Evolutionary conservation across 2,113 vertebrate species (phyloP), one percentile per base, ranked within the genome.

Genomic region (Thunnus maccoyii): DNA sequence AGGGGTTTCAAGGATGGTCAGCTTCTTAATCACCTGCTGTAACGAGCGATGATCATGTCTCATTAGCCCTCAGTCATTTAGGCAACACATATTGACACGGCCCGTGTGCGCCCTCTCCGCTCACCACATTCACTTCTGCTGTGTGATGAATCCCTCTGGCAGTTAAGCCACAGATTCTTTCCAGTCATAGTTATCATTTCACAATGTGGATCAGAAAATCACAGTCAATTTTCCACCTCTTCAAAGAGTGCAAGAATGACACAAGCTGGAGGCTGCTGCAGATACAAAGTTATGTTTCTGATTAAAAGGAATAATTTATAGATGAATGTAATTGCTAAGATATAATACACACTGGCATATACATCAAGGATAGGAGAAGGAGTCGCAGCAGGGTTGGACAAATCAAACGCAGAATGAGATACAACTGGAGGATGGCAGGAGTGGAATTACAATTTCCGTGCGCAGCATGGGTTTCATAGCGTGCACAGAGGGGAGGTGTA

Each of bases 291-390:
- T 80, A 18, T 36, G 41, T 3, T 18, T 62, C 51, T 55, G 30
- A 82, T 80, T 72, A 76, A 77, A 82, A 25, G 57, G 75, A 80
- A 76, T 86, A 4, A 76, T 71, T 83, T 44, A 79, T 58, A 27
- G 60, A 64, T 44, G 11, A 32, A 58, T 56, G 46, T 51, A 41
- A 30, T 8, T 65, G 65, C 54, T 14, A 22, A 65, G 68, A 63
- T 60, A 79, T 66, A 13, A 36, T 17, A 52, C 66, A 32, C 50
- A 16, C 46, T 2, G 66, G 48, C 50, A 66, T 83, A 46, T 71
- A 61, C 76, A 87, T 80, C 72, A 83, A 83, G 48, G 47, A 32
- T 61, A 67, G n/a, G 61, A 47, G 48, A 47, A 51, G 78, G 56
- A 22, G 50, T 76, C 80, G n/a, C 71, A 89, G 87, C 52, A 1